Base-by-base conservation (phyloP, 2,888 invertebrate species). In the Chrysodeixis includens region DNA sequence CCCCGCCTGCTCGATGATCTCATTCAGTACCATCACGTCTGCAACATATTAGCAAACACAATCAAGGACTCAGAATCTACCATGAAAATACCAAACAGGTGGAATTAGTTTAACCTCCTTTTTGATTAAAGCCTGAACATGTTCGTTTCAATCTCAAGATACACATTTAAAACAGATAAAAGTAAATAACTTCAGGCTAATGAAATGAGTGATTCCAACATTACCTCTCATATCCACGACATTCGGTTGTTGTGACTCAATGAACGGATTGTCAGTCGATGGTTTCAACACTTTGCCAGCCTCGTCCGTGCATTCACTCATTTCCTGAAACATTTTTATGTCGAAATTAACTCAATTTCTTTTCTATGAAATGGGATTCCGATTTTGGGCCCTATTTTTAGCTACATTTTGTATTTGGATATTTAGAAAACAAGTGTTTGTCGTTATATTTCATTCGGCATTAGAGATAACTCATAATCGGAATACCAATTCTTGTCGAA, bases 1-100 rank as follows among this genome's bases (percentile, higher is more conserved):
- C 81, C 98, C 98, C 69, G 99, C 99, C 96, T 99, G 99, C 91
- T 99, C 99, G 84, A 99, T 98, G 86, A 99, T 98, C 92, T 99
- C 99, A 91, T 98, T 99, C 86, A 99, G 96, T 84, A 99, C 99
- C 98, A 99, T 98, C 74, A 99, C 99, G 96, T 99, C 99, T 99
- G 95, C 61, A 96, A 92, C 60, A 78, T 61, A 57, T 51, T 0
- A 32, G 26, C 22, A 18, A 56, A 44, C 12, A 56, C 18, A 40
- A 14, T 66, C 35, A 54, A 20, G 1, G 4, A 44, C 30, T 1
- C 10, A 10, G 10, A 3, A 32, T 2, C 10, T 10, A 32, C 2
- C 10, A 32, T 32, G 32, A 10, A 32, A 10, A 32, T 10, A 10
- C 32, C 10, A 32, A 32, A 9, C 3, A 32, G 10, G 10, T 32